Conservation (phyloP, 2,888 invertebrate species). For the Zaprionus lineosus region DNA sequence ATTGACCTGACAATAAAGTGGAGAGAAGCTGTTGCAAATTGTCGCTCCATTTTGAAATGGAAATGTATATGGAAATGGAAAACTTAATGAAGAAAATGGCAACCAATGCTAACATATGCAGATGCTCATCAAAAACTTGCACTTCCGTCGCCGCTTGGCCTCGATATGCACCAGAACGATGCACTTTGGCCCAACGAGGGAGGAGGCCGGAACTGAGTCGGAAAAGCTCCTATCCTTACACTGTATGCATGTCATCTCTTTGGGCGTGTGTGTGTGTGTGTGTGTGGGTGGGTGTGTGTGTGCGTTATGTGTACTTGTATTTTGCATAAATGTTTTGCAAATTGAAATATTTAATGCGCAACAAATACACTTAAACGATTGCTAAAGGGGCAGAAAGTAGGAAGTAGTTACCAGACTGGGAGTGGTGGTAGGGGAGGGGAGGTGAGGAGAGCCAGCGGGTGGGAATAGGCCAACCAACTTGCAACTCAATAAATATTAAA, state of each 20-base stretch:
- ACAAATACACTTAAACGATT: constrained; percentile 49
- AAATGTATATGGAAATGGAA: constrained; percentile 24
- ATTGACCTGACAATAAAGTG: constrained; percentile 1
- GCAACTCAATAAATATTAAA: constrained; percentile 76
- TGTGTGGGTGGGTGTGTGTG: constrained; percentile 2
- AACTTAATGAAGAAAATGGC: constrained; percentile 12
- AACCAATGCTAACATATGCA: constrained; percentile 34
- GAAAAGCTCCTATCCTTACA: constrained; percentile 7
- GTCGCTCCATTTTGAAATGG: constrained; percentile 10
- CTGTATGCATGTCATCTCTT: too few species aligned
- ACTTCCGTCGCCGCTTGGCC: constrained; percentile 50
- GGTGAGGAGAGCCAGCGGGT: not conserved
- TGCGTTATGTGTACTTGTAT: constrained; percentile 12
- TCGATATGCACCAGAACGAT: constrained; percentile 29
- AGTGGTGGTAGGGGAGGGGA: not conserved
- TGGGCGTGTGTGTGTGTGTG: not conserved
- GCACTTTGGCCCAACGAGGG: constrained; percentile 41
- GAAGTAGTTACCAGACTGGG: too few species aligned
- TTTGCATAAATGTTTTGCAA: constrained; percentile 72
- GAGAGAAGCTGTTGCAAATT: not conserved
- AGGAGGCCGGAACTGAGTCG: constrained; percentile 34
- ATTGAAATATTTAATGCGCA: constrained; percentile 72
- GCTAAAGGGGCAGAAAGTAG: constrained; percentile 5
- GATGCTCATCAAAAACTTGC: constrained; percentile 48
- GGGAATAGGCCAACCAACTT: constrained; percentile 30